Evolutionary conservation across 2,113 vertebrate species (phyloP).

Genomic region (Aplodontia rufa): DNA sequence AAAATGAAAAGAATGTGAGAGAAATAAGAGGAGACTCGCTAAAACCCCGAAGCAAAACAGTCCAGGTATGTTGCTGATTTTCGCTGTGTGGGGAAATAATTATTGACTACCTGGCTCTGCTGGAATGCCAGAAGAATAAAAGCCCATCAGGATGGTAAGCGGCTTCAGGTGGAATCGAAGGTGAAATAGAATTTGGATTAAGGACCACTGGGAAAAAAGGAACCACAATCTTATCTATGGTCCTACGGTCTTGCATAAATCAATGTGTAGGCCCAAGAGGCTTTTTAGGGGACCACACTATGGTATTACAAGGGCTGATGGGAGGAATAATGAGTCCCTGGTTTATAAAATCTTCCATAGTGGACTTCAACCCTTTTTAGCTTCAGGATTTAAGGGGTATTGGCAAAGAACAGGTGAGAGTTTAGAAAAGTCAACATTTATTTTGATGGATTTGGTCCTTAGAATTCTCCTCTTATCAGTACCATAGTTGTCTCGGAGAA

Average conservation of each 20-base stretch:
- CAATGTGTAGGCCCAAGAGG: background rate
- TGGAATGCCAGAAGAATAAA: background rate
- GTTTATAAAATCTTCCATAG: background rate
- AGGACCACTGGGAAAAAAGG: background rate
- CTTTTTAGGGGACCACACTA: background rate
- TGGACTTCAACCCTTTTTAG: background rate
- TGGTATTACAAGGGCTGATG: background rate
- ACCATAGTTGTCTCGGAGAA: background rate
- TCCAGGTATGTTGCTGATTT: background rate
- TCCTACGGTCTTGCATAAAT: background rate
- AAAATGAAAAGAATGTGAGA: background rate
- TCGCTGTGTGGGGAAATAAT: constrained; percentile 13
- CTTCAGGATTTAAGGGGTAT: background rate
- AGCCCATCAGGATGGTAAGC: background rate
- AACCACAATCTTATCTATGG: background rate
- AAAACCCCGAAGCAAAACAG: background rate
- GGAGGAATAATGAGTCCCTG: background rate
- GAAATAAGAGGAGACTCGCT: background rate
- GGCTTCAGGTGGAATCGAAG: background rate
- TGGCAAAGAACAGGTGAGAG: background rate
- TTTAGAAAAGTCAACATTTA: constrained; percentile 4
- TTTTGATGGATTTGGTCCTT: background rate
- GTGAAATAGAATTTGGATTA: constrained; percentile 21
- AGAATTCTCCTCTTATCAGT: background rate
- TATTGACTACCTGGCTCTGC: constrained; percentile 11